These are phyloP conservation scores for Dufourea novaeangliae DNA, from an alignment of 1,140 invertebrate genomes.

Conservation along the genomic window DNA sequence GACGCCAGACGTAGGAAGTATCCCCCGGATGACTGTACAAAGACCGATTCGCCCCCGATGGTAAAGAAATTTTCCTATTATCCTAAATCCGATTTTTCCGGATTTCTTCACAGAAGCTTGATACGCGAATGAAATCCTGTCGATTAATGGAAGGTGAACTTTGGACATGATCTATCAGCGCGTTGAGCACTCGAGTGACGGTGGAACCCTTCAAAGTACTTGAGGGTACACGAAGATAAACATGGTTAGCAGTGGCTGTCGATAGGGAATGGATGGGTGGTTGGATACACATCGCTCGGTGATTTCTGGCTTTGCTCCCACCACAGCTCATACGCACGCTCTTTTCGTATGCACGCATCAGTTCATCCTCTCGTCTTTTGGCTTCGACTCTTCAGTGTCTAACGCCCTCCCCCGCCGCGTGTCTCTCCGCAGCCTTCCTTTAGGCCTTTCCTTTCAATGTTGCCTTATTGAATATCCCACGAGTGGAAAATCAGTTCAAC, in stretches of 20 bases:
- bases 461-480: slow-evolving; percentile 81
- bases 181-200: slow-evolving; percentile 59
- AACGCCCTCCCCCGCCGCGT: slow-evolving; percentile 46
- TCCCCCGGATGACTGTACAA: neutral
- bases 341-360: slow-evolving; percentile 60
- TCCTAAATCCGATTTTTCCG: neutral
- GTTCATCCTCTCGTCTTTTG: slow-evolving; percentile 38
- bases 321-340: slow-evolving; percentile 57
- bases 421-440: slow-evolving; percentile 61
- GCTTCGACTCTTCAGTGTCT: slow-evolving; percentile 48
- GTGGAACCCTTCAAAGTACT: slow-evolving; percentile 60
- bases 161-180: slow-evolving; percentile 67
- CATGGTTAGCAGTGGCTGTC: slow-evolving; percentile 48
- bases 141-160: slow-evolving; percentile 26
- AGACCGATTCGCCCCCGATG: too few relatives aligned
- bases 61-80: neutral
- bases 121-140: neutral
- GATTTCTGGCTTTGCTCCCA: slow-evolving; percentile 67
- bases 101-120: too few relatives aligned
- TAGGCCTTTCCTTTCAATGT: slow-evolving; percentile 74
- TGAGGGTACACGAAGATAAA: slow-evolving; percentile 47
- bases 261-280: slow-evolving; percentile 58
- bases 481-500: slow-evolving; percentile 81
- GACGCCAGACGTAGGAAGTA: neutral
- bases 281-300: slow-evolving; percentile 53